Evolutionary conservation across 2,113 vertebrate genomes (phyloP).

Genomic region (Geothlypis trichas): DNA sequence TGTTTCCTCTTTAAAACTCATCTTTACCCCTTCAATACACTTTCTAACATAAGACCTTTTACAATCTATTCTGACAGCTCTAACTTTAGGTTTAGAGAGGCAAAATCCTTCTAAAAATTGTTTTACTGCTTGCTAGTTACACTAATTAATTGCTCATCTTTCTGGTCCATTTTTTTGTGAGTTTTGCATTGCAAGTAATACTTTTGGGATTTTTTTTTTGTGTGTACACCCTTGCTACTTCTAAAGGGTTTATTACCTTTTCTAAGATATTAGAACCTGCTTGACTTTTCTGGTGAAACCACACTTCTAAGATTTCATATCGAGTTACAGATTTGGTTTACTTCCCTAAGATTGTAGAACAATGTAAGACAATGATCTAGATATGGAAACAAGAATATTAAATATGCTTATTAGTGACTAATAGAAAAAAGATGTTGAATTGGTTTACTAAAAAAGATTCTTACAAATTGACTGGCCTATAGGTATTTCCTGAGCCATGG

Average conservation of each 20-base stretch:
- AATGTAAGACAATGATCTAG: neutral
- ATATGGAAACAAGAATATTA: neutral
- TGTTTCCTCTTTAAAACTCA: conserved; percentile 9
- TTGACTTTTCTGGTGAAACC: neutral
- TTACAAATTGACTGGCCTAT: neutral
- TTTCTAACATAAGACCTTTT: neutral
- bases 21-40: neutral
- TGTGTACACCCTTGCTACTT: neutral
- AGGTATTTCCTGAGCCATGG: neutral
- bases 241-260: neutral
- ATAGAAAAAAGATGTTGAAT: neutral
- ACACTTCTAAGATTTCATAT: neutral
- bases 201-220: neutral
- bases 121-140: neutral
- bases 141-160: neutral
- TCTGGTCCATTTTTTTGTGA: neutral
- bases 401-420: neutral
- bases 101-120: neutral
- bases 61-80: neutral
- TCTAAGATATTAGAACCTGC: neutral
- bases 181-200: neutral
- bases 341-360: neutral
- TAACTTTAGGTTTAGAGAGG: neutral
- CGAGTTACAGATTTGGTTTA: neutral
- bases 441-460: neutral